phyloP scores from a whole-genome alignment of 1,140 invertebrate species.

The Tribolium madens region DNA sequence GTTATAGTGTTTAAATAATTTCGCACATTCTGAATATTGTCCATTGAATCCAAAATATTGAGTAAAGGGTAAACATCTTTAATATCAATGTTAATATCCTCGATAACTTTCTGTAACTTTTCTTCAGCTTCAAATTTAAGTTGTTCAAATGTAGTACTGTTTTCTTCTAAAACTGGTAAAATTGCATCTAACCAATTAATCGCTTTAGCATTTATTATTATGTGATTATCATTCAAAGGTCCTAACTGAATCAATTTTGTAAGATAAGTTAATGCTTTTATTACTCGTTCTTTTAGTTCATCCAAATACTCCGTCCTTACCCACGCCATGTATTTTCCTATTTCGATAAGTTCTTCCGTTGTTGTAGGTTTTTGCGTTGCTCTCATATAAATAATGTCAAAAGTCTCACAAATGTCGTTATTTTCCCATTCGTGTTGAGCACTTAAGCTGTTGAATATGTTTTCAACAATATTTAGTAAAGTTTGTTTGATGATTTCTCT shows the following conservation, averaged over 20 bases:
- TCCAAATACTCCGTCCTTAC: slow-evolving; percentile 45
- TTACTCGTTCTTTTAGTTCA: slow-evolving; percentile 72
- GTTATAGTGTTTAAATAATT: slow-evolving; percentile 76
- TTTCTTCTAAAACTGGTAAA: slow-evolving; percentile 77
- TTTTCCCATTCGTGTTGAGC: slow-evolving; percentile 56
- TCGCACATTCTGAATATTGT: slow-evolving; percentile 72
- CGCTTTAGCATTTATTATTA: slow-evolving; percentile 74
- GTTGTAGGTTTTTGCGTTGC: slow-evolving; percentile 51
- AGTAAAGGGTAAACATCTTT: slow-evolving; percentile 79
- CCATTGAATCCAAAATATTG: slow-evolving; percentile 65
- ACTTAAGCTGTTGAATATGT: slow-evolving; percentile 53
- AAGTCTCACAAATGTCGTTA: slow-evolving; percentile 55
- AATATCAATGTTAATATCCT: slow-evolving; percentile 74
- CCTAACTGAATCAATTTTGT: slow-evolving; percentile 69
- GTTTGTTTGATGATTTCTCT: slow-evolving; percentile 49
- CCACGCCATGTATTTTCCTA: slow-evolving; percentile 67
- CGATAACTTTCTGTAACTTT: slow-evolving; percentile 76
- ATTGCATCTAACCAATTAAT: slow-evolving; percentile 80
- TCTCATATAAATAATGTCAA: slow-evolving; percentile 53
- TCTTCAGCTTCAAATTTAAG: slow-evolving; percentile 86
- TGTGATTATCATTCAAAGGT: slow-evolving; percentile 54
- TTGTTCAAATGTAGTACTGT: slow-evolving; percentile 78
- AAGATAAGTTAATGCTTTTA: slow-evolving; percentile 71
- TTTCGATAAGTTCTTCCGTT: slow-evolving; percentile 73
- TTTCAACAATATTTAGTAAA: slow-evolving; percentile 45